A percentile compares a stretch with the other conserved stretches of the same genome.
Evolutionary conservation across 23 tunicate species (phyloP).

Genomic region (Halocynthia aurantium): DNA sequence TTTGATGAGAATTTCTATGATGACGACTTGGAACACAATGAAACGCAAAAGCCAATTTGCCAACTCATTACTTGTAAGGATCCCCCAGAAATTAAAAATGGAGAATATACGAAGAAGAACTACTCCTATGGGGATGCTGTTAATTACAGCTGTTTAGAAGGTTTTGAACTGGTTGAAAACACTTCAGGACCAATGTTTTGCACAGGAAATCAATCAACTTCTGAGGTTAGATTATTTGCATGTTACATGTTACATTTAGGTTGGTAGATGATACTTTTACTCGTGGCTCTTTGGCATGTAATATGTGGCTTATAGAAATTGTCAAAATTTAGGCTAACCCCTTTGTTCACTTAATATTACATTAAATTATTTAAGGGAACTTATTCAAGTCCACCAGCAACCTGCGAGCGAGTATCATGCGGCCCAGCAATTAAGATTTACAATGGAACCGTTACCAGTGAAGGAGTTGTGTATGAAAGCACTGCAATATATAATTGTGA

Average conservation of each 20-base stretch:
- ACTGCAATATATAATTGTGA: slow-evolving; percentile 53
- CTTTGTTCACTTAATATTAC: background rate
- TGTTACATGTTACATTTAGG: background rate
- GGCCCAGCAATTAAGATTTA: slow-evolving; percentile 35
- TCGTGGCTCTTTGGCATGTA: background rate
- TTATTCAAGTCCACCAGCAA: slow-evolving; percentile 43
- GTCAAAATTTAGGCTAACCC: background rate
- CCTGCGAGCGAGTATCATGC: slow-evolving; percentile 62
- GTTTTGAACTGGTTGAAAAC: background rate
- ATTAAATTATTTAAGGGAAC: slow-evolving; percentile 36
- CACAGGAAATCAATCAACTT: slow-evolving; percentile 1
- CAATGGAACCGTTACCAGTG: slow-evolving; percentile 39
- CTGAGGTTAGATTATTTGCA: slow-evolving; percentile 5
- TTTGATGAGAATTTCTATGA: slow-evolving; percentile 6
- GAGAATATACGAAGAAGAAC: slow-evolving; percentile 9
- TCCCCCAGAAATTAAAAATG: slow-evolving; percentile 51
- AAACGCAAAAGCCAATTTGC: background rate
- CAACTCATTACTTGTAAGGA: slow-evolving; percentile 23
- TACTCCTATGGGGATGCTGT: slow-evolving; percentile 51
- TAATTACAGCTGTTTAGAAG: slow-evolving; percentile 32
- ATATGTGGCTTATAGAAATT: too few species aligned
- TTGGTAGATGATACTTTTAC: background rate
- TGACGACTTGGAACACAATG: background rate
- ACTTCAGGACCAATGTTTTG: background rate
- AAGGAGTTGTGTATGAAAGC: slow-evolving; percentile 31